Percentiles rank a stretch among this genome's conserved stretches.
Evolutionary conservation across 1,140 invertebrate genomes (phyloP).

Genomic region (Zaprionus kolodkinae): DNA sequence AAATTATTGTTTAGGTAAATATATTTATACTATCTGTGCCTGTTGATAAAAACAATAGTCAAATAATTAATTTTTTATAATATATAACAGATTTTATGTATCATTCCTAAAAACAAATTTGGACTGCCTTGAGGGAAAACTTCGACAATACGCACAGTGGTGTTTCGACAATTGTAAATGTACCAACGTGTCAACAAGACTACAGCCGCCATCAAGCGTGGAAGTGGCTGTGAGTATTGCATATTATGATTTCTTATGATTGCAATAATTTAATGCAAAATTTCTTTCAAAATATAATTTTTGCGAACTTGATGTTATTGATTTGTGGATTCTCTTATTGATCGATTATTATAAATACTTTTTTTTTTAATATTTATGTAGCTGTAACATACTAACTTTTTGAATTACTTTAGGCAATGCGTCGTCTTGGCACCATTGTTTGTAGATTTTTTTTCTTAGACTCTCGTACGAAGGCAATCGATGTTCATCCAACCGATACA

Average conservation of each 20-base stretch:
- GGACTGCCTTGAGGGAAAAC: constrained; percentile 87
- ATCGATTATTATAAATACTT: neutral
- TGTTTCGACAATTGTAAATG: constrained; percentile 96
- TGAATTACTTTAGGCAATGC: constrained; percentile 89
- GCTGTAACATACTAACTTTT: neutral
- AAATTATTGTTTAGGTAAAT: constrained; percentile 90
- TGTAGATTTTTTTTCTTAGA: constrained; percentile 98
- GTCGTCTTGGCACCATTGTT: constrained; percentile 95
- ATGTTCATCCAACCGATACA: constrained; percentile 97
- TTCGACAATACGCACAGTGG: constrained; percentile 95
- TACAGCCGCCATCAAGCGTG: constrained; percentile 94
- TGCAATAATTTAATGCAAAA: neutral
- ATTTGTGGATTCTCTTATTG: neutral
- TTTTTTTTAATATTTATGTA: neutral
- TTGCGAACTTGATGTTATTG: neutral
- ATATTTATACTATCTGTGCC: neutral
- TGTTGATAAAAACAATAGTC: neutral
- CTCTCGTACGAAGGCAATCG: constrained; percentile 97
- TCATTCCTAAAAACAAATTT: constrained; percentile 91
- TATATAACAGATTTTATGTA: constrained; percentile 87
- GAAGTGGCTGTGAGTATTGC: constrained; percentile 92
- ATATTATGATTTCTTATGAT: neutral
- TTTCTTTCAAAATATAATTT: neutral
- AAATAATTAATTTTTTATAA: neutral
- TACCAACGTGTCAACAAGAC: constrained; percentile 91